These are phyloP conservation scores for Adineta ricciae DNA, from an alignment of 2,888 invertebrate species.

Conservation along the genomic window DNA sequence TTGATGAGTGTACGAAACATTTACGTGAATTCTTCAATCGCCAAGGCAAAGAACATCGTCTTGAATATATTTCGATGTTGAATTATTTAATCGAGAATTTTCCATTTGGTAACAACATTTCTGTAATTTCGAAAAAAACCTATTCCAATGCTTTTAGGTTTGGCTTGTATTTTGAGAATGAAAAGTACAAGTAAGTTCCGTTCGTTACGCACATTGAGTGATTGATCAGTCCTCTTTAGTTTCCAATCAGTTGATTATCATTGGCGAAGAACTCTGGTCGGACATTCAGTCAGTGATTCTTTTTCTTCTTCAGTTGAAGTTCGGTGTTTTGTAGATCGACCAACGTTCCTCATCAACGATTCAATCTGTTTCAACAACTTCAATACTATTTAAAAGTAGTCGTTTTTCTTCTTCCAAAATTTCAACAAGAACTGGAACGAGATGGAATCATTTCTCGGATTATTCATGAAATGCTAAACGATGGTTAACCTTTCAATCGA, in stretches of 20 bases:
- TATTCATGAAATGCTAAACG: not conserved
- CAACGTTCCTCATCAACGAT: slow-evolving; percentile 13
- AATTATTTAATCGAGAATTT: slow-evolving; percentile 13
- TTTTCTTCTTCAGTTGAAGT: too few species aligned
- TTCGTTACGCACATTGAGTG: not conserved
- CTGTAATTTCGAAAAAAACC: too few species aligned
- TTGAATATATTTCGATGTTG: slow-evolving; percentile 10
- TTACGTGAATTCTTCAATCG: not conserved
- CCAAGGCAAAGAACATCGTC: not conserved
- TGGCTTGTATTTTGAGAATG: not conserved
- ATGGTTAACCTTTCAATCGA: not conserved
- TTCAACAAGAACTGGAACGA: not conserved
- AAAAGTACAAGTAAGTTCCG: not conserved
- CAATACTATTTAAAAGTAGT: not conserved
- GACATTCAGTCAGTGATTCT: not conserved
- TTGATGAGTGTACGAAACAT: not conserved
- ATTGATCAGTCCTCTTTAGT: not conserved
- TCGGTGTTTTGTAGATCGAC: not conserved
- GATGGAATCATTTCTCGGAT: not conserved
- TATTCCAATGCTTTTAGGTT: too few species aligned
- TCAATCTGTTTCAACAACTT: not conserved
- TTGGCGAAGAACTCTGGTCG: not conserved
- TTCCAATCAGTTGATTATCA: not conserved
- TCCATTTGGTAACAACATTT: not conserved
- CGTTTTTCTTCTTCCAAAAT: not conserved